phyloP scores from a whole-genome alignment of 2,113 vertebrate species.

The Etia nguti region DNA sequence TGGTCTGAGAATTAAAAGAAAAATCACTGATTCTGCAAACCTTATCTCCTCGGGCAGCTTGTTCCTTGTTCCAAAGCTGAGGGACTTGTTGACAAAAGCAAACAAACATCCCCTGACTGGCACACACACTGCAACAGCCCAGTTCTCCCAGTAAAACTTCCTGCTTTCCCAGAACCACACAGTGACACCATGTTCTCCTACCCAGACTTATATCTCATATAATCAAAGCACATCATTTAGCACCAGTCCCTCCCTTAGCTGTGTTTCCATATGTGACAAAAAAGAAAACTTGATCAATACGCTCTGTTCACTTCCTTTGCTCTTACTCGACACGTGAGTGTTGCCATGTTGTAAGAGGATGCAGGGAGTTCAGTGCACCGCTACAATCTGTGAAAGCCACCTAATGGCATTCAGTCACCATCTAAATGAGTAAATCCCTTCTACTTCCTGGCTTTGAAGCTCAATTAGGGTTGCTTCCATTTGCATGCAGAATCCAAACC shows the following conservation, averaged over 20 bases:
- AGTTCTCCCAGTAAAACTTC: not conserved
- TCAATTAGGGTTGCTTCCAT: conserved; percentile 9
- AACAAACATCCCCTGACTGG: not conserved
- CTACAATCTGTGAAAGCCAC: conserved; percentile 5
- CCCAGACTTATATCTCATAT: not conserved
- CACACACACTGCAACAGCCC: not conserved
- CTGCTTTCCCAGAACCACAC: not conserved
- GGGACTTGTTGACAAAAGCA: not conserved
- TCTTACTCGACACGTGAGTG: not conserved
- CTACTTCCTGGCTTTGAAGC: not conserved
- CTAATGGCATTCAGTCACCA: conserved; percentile 21
- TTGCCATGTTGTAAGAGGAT: not conserved
- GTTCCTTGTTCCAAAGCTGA: not conserved
- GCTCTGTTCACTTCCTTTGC: not conserved
- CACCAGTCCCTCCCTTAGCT: not conserved
- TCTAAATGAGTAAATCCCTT: not conserved
- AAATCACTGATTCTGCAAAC: not conserved
- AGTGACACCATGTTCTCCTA: not conserved
- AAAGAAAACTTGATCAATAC: not conserved
- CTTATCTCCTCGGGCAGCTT: not conserved
- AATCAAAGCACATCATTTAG: not conserved
- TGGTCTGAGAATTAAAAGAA: not conserved
- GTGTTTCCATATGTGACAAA: not conserved
- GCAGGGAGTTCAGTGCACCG: not conserved
- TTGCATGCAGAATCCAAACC: conserved; percentile 44